Evolutionary conservation across 1,140 invertebrate species (phyloP).

Genomic region (Anoplophora glabripennis): DNA sequence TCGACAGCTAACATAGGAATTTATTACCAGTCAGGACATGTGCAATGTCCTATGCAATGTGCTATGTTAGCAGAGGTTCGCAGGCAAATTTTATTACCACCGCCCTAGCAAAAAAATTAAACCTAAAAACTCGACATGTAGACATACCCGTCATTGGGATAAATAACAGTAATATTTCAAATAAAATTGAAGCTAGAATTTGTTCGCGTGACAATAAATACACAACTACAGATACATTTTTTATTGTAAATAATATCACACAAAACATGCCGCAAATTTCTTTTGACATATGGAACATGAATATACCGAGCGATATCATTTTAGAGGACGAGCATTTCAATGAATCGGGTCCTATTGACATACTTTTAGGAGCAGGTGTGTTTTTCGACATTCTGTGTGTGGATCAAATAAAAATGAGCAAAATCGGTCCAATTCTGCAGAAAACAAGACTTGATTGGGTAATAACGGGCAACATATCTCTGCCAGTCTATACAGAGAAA

Average conservation of each 20-base stretch:
- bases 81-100: no score
- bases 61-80: no score
- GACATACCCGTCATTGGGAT: no score
- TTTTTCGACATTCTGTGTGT: constrained; percentile 27
- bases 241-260: background rate
- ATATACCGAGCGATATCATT: constrained; percentile 18
- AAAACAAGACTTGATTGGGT: constrained; percentile 25
- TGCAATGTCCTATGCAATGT: no score
- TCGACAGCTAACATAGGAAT: no score
- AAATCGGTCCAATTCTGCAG: constrained; percentile 3
- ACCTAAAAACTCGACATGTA: no score
- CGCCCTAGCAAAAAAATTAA: no score
- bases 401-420: constrained; percentile 18
- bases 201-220: background rate
- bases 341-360: constrained; percentile 10
- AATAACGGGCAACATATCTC: constrained; percentile 8
- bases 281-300: constrained; percentile 9
- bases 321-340: constrained; percentile 19
- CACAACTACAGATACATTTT: no score
- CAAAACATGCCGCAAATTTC: constrained; percentile 13
- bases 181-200: constrained; percentile 9
- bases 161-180: constrained; percentile 4
- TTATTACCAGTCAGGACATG: no score
- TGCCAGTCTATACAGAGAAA: no score
- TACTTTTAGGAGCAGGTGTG: constrained; percentile 23